Base-by-base conservation (phyloP, 1,140 invertebrate genomes). In the Coenobita brevimanus region DNA sequence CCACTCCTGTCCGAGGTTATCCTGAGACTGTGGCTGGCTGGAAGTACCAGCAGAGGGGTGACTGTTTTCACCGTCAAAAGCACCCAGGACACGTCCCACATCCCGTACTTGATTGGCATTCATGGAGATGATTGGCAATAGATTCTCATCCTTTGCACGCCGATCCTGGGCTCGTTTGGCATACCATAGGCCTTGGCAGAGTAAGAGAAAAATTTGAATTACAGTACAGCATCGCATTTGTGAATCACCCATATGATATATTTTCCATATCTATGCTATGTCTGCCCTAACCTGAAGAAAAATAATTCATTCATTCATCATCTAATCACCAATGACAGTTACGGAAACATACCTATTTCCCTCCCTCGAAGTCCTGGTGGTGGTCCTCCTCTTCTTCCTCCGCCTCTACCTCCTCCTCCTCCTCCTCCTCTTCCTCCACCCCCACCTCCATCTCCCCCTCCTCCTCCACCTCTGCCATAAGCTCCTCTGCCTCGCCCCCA, bases 111-210 rank as follows among this genome's bases (percentile, higher is more conserved):
- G 89, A 17, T 38, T 82, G 3, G 79, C 82, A 82, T 89, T 83
- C 89, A 89, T 89, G 33, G 89, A 86, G 33, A 89, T 81, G 17
- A 36, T 69, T 36, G 89, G 82, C 41, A 89, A 76, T 4, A 75
- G 30, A 3, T 79, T 50, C n/a, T 73, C 79, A 57, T 82, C 78
- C 15, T 76, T 82, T 13, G 64, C 57, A 24, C 43, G 38, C 0
- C 69, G 60, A 13, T 78, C 78, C 8, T 60, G 69, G 43, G 10
- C n/a, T 41, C 60, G 50, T 43, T 62, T 64, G 30, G 79, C 83
- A 36, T 89, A 87, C 84, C 89, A 89, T 10, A 89, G 38, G 30
- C 89, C 89, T 89, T 46, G 36, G 8, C 4, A 24, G 60, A 33
- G n/a, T 30, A 41, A 30, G 24, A 36, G 6, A 15, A 41, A 41